Percentiles rank a stretch among this genome's conserved stretches.
Conservation (phyloP, 2,113 vertebrate genomes). For the Ochotona curzoniae region DNA sequence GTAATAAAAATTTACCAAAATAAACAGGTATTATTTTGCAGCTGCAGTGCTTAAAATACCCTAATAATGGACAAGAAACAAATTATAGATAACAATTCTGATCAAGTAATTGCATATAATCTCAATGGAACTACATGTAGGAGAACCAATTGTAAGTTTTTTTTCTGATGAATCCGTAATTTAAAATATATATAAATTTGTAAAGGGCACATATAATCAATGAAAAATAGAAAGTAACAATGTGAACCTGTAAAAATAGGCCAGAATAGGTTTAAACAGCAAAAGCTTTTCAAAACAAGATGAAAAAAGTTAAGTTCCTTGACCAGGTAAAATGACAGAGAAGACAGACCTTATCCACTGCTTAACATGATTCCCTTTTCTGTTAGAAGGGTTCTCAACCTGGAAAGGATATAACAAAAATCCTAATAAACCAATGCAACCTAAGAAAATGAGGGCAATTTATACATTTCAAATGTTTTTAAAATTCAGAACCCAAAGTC, state of each 20-base stretch:
- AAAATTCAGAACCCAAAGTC: constrained; percentile 30
- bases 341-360: constrained; percentile 47
- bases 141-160: constrained; percentile 38
- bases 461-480: constrained; percentile 46
- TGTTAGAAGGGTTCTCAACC: constrained; percentile 65
- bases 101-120: constrained; percentile 52
- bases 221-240: constrained; percentile 49
- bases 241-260: neutral
- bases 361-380: constrained; percentile 66
- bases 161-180: constrained; percentile 28
- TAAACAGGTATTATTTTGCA: neutral
- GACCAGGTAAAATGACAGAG: constrained; percentile 55
- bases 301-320: constrained; percentile 38
- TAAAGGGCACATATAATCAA: neutral
- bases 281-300: constrained; percentile 54
- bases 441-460: constrained; percentile 28
- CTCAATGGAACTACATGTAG: neutral
- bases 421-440: constrained; percentile 63
- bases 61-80: constrained; percentile 41
- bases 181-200: constrained; percentile 22
- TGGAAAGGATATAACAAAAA: constrained; percentile 68
- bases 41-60: neutral
- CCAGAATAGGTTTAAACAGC: constrained; percentile 32
- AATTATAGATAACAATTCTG: constrained; percentile 4
- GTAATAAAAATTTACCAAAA: constrained; percentile 38